phyloP scores from a whole-genome alignment of 2,888 invertebrate species.

The Peribatodes rhomboidaria region DNA sequence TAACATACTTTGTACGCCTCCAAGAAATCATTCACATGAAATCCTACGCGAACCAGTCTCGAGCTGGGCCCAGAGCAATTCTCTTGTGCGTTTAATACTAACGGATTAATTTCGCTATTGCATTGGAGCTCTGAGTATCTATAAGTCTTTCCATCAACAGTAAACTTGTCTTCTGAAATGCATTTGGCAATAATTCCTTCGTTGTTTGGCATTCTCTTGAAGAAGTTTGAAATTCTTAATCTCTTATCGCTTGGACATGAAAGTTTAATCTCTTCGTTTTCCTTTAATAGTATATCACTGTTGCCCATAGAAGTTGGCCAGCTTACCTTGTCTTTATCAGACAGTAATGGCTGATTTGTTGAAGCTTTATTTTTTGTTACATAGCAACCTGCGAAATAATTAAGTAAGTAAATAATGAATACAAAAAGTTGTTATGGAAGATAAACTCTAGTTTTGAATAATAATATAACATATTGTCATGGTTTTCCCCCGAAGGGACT shows the following conservation, averaged over 20 bases:
- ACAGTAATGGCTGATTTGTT: slow-evolving; percentile 7
- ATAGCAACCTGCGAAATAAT: slow-evolving; percentile 2
- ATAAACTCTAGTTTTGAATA: background rate
- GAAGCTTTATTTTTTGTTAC: slow-evolving; percentile 6
- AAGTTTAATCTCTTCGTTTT: background rate
- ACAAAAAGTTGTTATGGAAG: background rate
- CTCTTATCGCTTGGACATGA: background rate
- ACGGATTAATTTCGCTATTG: slow-evolving; percentile 24
- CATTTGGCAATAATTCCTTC: slow-evolving; percentile 37
- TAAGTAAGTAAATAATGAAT: background rate
- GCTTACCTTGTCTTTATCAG: background rate
- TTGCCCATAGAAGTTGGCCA: background rate
- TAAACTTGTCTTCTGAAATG: slow-evolving; percentile 38
- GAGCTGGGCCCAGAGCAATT: slow-evolving; percentile 25
- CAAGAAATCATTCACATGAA: slow-evolving; percentile 34
- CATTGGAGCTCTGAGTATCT: slow-evolving; percentile 40
- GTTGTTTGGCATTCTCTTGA: slow-evolving; percentile 16
- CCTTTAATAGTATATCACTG: background rate
- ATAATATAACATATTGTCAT: no score
- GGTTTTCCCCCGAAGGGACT: no score
- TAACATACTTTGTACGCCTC: slow-evolving; percentile 41
- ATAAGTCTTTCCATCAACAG: slow-evolving; percentile 34
- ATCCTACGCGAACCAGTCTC: slow-evolving; percentile 35
- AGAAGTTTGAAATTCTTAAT: background rate
- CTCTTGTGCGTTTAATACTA: slow-evolving; percentile 13